Evolutionary conservation across 2,113 vertebrate species (phyloP), one percentile per base, ranked within the genome.

Genomic region (Butorides virescens): DNA sequence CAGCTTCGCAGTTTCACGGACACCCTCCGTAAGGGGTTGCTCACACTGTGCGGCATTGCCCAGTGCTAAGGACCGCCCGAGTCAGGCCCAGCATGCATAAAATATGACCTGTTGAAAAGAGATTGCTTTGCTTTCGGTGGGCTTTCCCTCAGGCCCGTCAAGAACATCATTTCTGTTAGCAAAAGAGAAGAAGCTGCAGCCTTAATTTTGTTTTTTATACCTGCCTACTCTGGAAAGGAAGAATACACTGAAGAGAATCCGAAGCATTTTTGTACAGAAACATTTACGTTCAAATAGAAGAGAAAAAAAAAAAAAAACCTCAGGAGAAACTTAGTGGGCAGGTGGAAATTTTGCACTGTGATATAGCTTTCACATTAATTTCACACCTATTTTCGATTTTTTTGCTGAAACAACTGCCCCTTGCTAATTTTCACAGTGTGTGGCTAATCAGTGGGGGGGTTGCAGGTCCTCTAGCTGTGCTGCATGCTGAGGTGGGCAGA

Each of bases 331-430:
- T 39, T 84, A 93, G 76, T 86, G 97, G 97, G 97, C 97, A 98
- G 97, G 97, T 97, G 93, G 97, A 97, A 97, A 97, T 97, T 98
- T 98, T 98, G 97, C 98, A 98, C 98, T 97, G 96, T 98, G 95
- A 97, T 89, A 92, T 29, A 97, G 84, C 95, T 94, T 97, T 97
- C 92, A 50, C 74, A 21, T 97, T 91, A 34, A 97, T 92, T 96
- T 96, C 75, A 50, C 95, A 77, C 58, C n/a, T 80, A 25, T 88
- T 97, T 92, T 59, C 18, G 13, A 55, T 94, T 72, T 63, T 77
- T 59, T 73, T 93, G 36, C 87, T 86, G 72, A 68, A 79, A 74
- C 34, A 75, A 81, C 78, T n/a, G 59, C 74, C 93, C 92, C 71
- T 90, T 79, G 88, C 52, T 88, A 34, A 88, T 82, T 95, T 87